phyloP scores from a whole-genome alignment of 2,888 invertebrate genomes.

The Agrotis exclamationis region DNA sequence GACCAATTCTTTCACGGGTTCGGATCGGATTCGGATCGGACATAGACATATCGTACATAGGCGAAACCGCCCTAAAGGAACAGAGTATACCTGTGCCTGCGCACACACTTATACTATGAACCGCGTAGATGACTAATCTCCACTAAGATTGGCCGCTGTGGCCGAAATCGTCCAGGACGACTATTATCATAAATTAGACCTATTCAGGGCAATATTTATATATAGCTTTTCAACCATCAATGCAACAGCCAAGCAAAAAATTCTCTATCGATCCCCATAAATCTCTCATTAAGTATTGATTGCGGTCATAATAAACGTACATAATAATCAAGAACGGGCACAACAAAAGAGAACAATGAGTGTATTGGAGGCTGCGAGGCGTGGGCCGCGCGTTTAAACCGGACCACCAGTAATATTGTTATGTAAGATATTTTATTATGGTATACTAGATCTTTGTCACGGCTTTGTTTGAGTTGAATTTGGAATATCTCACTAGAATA shows the following conservation, averaged over 20 bases:
- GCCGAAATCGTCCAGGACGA: no score
- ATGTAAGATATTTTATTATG: slow-evolving; percentile 73
- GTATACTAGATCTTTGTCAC: slow-evolving; percentile 12
- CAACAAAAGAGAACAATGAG: slow-evolving; percentile 67
- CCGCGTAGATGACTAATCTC: no score
- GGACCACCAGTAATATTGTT: slow-evolving; percentile 71
- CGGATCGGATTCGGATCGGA: no score
- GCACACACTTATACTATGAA: no score
- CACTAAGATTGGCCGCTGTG: no score
- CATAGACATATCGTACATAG: no score
- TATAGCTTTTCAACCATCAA: neutral
- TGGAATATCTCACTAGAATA: neutral
- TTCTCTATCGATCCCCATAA: slow-evolving; percentile 2
- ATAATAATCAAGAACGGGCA: slow-evolving; percentile 54
- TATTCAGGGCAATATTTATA: neutral
- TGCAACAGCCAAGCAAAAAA: neutral
- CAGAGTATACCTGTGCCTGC: no score
- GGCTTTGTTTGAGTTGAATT: neutral
- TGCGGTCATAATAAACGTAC: slow-evolving; percentile 44
- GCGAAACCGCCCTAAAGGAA: no score
- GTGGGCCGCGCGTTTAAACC: slow-evolving; percentile 79
- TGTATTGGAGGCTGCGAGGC: slow-evolving; percentile 55
- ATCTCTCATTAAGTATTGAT: slow-evolving; percentile 51
- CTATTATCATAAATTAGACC: no score
- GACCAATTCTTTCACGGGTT: no score